Evolutionary conservation across 2,113 vertebrate species (phyloP), one percentile per base, ranked within the genome.

Genomic region (Rhinichthys klamathensis): DNA sequence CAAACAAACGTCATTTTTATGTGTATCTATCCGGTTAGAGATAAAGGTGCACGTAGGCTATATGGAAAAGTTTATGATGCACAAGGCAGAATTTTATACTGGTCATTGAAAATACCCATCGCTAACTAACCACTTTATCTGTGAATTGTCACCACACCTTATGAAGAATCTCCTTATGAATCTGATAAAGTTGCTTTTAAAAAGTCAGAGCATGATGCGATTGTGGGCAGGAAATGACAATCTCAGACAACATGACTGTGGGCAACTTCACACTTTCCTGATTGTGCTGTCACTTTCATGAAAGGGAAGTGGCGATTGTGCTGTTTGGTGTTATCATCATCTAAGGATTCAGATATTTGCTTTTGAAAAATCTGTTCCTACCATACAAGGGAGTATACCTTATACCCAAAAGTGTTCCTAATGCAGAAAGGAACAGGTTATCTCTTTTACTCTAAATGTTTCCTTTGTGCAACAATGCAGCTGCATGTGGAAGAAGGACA

Each of bases 151-250:
- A 73, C 25, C 70, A 25, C 4, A 73, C 2, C 5, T 0, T 25
- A 73, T 73, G 23, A 11, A 3, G n/a, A n/a, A n/a, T 73, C 30
- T 67, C 30, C 65, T 38, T 38, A 38, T 38, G 38, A 41, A 23
- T 38, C 0, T 23, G 30, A 21, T 5, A 67, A 30, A 35, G 32
- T 70, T 12, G 21, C 35, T 12, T 41, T 23, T 18, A 70, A 70
- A 32, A 70, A 6, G 10, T n/a, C 10, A 15, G 21, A 3, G 4
- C 5, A 23, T 77, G 75, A 58, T 12, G 30, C 12, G 1, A 11
- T 58, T 58, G 51, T 58, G 75, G 75, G 49, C 75, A 78, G 75
- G 49, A 78, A 23, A 35, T 35, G 51, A 77, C 27, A 58, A 49
- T 18, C 32, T 70, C 67, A 18, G 6, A 16, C 21, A 44, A 16